A percentile compares a stretch with the other conserved stretches of the same genome.
These are phyloP conservation scores for Paradoxurus hermaphroditus DNA, from an alignment of 2,113 vertebrate species.

Conservation along the genomic window DNA sequence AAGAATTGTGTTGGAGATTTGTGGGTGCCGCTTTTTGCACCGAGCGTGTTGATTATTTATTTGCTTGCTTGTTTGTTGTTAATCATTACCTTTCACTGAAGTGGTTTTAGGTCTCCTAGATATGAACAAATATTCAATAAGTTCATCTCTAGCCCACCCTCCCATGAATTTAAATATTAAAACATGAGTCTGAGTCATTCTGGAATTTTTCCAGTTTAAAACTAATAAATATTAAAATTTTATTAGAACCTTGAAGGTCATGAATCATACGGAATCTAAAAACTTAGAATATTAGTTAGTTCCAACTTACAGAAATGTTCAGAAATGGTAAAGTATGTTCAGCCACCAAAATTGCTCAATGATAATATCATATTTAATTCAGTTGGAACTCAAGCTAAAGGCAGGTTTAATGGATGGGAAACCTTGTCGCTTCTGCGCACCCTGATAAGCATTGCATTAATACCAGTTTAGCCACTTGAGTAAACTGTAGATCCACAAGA, in stretches of 20 bases:
- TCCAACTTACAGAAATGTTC: neutral
- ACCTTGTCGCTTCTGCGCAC: neutral
- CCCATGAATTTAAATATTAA: neutral
- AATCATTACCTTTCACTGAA: neutral
- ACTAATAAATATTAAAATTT: slow-evolving; percentile 31
- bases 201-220: slow-evolving; percentile 12
- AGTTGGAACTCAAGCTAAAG: slow-evolving; percentile 31
- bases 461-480: neutral
- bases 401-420: slow-evolving; percentile 10
- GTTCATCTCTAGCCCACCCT: neutral
- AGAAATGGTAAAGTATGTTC: slow-evolving; percentile 1
- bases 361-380: slow-evolving; percentile 30
- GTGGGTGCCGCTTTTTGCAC: neutral
- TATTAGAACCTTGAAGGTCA: slow-evolving; percentile 23
- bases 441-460: neutral
- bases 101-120: neutral
- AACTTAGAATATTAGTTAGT: neutral
- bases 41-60: neutral
- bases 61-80: neutral
- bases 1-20: neutral
- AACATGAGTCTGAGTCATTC: neutral
- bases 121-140: neutral
- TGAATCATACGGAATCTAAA: neutral
- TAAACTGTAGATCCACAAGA: slow-evolving; percentile 18
- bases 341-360: neutral